A percentile compares a stretch with the other conserved stretches of the same genome.
Evolutionary conservation across 64 coral and sea anemone species (phyloP).

Genomic region (Montipora sp.): DNA sequence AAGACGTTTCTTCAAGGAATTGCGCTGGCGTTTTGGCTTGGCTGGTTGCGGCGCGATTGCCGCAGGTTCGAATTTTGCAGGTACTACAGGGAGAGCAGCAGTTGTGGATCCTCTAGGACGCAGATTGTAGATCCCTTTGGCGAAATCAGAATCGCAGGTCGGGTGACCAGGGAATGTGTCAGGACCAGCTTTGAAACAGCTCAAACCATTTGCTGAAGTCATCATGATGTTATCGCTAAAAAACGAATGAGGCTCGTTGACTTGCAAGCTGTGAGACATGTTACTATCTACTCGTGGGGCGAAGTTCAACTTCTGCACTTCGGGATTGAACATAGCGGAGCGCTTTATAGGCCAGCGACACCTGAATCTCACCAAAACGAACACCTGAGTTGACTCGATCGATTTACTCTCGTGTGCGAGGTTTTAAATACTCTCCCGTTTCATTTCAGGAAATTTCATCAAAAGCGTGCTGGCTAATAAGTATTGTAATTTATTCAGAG

Average conservation of each 20-base stretch:
- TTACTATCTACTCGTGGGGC: conserved; percentile 3
- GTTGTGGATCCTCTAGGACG: conserved; percentile 65
- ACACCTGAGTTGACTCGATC: conserved; percentile 8
- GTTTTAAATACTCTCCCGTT: conserved; percentile 22
- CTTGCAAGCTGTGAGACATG: conserved; percentile 37
- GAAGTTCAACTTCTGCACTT: conserved; percentile 26
- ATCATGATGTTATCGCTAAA: conserved; percentile 83
- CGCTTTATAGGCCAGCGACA: conserved; percentile 1
- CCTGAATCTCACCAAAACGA: conserved; percentile 21
- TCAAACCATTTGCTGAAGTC: conserved; percentile 4
- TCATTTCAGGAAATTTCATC: conserved; percentile 3
- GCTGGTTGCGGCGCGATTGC: conserved; percentile 42
- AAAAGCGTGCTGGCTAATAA: background rate
- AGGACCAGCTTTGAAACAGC: conserved; percentile 75
- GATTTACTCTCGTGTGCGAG: background rate
- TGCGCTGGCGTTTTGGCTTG: conserved; percentile 88
- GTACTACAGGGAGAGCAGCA: conserved; percentile 43
- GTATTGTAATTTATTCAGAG: conserved; percentile 45
- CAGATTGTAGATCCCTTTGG: conserved; percentile 95
- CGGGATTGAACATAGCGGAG: conserved; percentile 38
- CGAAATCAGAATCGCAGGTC: conserved; percentile 75
- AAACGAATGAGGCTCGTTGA: conserved; percentile 20
- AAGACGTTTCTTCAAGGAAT: conserved; percentile 93
- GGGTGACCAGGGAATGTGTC: background rate
- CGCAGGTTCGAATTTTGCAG: conserved; percentile 52